phyloP scores from a whole-genome alignment of 2,113 vertebrate species.

The Scomber japonicus region DNA sequence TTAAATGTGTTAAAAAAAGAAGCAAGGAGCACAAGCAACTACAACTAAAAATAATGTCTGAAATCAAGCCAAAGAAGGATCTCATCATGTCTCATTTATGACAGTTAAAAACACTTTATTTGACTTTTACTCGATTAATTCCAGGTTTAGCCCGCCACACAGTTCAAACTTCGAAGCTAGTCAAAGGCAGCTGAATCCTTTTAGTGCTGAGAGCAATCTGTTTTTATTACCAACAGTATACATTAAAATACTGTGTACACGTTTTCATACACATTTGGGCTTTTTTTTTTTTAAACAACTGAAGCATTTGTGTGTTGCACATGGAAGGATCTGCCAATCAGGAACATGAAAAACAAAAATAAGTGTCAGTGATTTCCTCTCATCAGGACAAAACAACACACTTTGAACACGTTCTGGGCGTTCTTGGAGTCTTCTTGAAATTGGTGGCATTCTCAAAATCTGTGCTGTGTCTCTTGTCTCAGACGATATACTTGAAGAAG shows the following conservation, averaged over 20 bases:
- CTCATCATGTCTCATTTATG: neutral
- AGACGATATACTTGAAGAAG: conserved; percentile 69
- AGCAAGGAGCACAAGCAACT: no score
- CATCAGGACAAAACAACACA: conserved; percentile 66
- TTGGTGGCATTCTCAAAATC: conserved; percentile 65
- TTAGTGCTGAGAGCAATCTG: conserved; percentile 70
- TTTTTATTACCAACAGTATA: conserved; percentile 79
- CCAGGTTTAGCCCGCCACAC: neutral
- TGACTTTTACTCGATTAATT: neutral
- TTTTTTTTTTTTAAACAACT: conserved; percentile 54
- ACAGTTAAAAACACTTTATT: conserved; percentile 57
- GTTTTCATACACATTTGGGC: conserved; percentile 71
- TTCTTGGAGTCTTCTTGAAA: conserved; percentile 66
- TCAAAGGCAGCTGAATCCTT: conserved; percentile 60
- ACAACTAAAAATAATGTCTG: no score
- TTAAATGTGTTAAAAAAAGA: no score
- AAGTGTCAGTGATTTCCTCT: conserved; percentile 67
- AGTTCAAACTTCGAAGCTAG: conserved; percentile 39
- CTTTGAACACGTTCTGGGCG: conserved; percentile 58
- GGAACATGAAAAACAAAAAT: conserved; percentile 73
- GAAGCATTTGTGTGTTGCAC: conserved; percentile 71
- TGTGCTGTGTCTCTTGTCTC: conserved; percentile 67
- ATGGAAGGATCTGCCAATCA: conserved; percentile 72
- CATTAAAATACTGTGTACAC: conserved; percentile 79
- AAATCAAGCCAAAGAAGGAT: neutral